A percentile compares a stretch with the other conserved stretches of the same genome.
phyloP scores from a whole-genome alignment of 1,140 invertebrate species.

The Dysdera silvatica region DNA sequence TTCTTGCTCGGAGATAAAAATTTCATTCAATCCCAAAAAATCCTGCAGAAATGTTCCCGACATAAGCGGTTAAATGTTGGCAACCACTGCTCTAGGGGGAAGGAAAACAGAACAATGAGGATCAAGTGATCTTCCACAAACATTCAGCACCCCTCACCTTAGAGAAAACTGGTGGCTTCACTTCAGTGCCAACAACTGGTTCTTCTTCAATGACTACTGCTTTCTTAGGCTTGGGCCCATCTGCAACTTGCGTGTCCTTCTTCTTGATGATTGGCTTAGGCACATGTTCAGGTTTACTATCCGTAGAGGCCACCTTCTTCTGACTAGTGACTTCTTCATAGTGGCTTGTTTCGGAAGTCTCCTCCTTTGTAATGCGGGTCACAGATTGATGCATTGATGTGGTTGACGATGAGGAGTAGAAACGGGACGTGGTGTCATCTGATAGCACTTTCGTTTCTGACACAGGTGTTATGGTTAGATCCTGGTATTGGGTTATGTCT shows the following conservation, averaged over 20 bases:
- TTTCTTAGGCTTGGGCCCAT: conserved; percentile 51
- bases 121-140: conserved; percentile 25
- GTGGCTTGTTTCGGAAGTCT: conserved; percentile 20
- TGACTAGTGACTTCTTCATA: conserved; percentile 17
- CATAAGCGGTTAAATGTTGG: no score
- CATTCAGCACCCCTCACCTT: conserved; percentile 30
- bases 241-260: conserved; percentile 12
- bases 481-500: no score
- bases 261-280: conserved; percentile 29
- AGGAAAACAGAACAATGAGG: conserved; percentile 8
- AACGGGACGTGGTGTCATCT: no score
- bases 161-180: conserved; percentile 31
- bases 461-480: no score
- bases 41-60: no score
- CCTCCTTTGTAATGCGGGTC: conserved; percentile 5
- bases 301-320: neutral
- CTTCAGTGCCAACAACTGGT: conserved; percentile 60
- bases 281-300: neutral
- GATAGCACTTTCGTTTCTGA: no score
- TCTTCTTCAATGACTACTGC: conserved; percentile 57
- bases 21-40: no score
- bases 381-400: conserved; percentile 13
- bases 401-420: conserved; percentile 2
- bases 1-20: no score
- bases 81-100: conserved; percentile 21